These are phyloP conservation scores for Phaedon cochleariae DNA, from an alignment of 2,888 invertebrate species.

Conservation along the genomic window DNA sequence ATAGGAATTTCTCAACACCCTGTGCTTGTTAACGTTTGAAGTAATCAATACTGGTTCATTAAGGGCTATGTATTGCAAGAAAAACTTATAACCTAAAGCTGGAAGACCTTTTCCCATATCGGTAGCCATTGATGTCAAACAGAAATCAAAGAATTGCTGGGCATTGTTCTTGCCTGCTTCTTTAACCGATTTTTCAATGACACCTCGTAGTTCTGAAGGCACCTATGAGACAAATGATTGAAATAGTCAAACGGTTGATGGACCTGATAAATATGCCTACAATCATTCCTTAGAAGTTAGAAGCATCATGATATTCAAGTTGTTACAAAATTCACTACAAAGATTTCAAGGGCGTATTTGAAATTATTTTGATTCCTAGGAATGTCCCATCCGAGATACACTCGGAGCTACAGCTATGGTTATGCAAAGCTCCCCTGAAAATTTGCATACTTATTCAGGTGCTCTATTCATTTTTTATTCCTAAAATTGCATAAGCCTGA, in stretches of 20 bases:
- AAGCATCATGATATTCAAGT: constrained; percentile 41
- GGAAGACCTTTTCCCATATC: constrained; percentile 75
- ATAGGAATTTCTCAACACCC: constrained; percentile 75
- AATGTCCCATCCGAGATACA: no score
- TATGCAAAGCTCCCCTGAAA: no score
- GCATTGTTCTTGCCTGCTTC: constrained; percentile 71
- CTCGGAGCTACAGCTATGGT: no score
- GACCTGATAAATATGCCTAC: no score
- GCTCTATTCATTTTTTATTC: no score
- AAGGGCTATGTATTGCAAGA: constrained; percentile 74
- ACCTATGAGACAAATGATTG: constrained; percentile 48
- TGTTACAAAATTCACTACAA: constrained; percentile 42
- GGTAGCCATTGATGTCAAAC: constrained; percentile 74
- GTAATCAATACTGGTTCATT: constrained; percentile 72
- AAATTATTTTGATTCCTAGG: no score
- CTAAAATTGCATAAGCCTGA: no score
- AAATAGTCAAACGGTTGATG: no score
- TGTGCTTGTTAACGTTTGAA: constrained; percentile 70
- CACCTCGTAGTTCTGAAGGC: constrained; percentile 55
- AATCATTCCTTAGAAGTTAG: no score
- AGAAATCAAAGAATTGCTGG: constrained; percentile 76
- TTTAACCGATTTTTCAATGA: constrained; percentile 65
- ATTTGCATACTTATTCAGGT: no score
- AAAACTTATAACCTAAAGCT: constrained; percentile 74
- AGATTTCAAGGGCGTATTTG: constrained; percentile 42